Conservation (phyloP, 2,797 vertebrate species). For the Otolemur crassicaudatus region DNA sequence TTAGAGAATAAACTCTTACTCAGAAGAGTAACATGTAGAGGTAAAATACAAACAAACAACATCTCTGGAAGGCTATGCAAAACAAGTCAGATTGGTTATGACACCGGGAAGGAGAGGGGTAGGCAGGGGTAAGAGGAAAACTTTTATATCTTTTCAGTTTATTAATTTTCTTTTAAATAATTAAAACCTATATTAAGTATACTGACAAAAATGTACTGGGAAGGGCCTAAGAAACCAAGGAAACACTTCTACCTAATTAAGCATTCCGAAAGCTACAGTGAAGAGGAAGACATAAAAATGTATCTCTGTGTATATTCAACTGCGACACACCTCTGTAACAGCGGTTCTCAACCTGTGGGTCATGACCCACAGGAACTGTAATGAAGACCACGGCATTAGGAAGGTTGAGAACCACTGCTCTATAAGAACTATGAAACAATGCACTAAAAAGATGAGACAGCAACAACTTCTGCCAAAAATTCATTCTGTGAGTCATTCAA, state of each 20-base stretch:
- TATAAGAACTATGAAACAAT: neutral
- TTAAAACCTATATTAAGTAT: slow-evolving; percentile 41
- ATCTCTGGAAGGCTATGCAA: neutral
- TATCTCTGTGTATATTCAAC: neutral
- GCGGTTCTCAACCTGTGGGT: too few relatives aligned
- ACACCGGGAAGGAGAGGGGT: neutral
- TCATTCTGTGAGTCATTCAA: neutral
- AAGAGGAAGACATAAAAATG: neutral
- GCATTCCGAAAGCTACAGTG: neutral
- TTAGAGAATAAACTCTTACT: neutral
- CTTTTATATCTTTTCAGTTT: neutral
- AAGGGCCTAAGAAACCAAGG: neutral
- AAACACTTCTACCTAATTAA: slow-evolving; percentile 51
- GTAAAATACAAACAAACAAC: neutral
- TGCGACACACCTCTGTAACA: neutral
- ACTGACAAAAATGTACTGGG: neutral
- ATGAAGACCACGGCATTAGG: too few relatives aligned
- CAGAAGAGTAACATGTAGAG: neutral
- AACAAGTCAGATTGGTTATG: neutral
- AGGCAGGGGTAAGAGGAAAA: neutral
- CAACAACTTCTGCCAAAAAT: neutral
- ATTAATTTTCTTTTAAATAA: neutral
- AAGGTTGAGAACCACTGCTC: too few relatives aligned
- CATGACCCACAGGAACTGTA: too few relatives aligned
- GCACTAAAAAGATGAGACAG: neutral